phyloP scores from a whole-genome alignment of 53 echinoderm and acorn worm genomes.

The Patiria pectinifera region DNA sequence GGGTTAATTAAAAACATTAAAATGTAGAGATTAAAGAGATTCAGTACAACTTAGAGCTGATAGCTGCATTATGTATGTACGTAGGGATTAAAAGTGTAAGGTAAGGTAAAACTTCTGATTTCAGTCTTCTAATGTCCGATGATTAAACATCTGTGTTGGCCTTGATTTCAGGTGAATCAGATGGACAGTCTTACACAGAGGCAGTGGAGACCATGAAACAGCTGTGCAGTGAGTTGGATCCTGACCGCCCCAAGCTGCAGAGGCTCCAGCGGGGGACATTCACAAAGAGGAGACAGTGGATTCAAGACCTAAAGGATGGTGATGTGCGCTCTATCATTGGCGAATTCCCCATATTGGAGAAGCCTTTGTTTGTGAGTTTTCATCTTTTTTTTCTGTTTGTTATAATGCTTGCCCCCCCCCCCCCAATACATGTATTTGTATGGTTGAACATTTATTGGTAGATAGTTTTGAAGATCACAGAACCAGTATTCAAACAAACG shows the following conservation, averaged over 20 bases:
- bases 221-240: constrained; percentile 6
- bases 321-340: constrained; percentile 22
- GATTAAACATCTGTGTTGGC: background rate
- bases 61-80: too few species aligned
- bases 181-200: constrained; percentile 13
- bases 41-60: too few species aligned
- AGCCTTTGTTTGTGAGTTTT: constrained; percentile 29
- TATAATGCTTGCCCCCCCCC: constrained; percentile 5
- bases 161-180: constrained; percentile 4
- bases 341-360: constrained; percentile 28
- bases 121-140: background rate
- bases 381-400: background rate
- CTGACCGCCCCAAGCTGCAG: constrained; percentile 14
- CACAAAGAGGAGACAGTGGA: constrained; percentile 26
- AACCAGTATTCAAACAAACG: background rate
- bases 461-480: background rate
- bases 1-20: too few species aligned
- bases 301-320: constrained; percentile 35
- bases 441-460: background rate
- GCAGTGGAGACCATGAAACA: constrained; percentile 20
- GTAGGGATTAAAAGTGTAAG: too few species aligned
- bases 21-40: too few species aligned
- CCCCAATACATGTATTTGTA: background rate
- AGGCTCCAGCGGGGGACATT: constrained; percentile 21
- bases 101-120: background rate